Conservation (phyloP, 2,888 invertebrate species). For the Nephrocerus scutellatus region DNA sequence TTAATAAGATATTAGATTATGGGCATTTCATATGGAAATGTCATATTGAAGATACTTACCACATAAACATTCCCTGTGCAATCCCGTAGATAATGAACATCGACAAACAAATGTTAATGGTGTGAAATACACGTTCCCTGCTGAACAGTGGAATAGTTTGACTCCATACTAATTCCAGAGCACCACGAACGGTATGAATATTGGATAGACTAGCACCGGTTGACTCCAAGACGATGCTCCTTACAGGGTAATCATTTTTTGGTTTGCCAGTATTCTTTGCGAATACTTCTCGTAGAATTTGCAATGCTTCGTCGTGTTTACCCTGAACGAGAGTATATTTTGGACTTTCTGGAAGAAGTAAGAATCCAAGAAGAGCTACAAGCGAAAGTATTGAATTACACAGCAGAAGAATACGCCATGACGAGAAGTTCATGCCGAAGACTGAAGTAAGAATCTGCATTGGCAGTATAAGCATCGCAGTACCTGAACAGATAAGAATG, state of each 20-base stretch:
- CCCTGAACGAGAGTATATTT: constrained; percentile 65
- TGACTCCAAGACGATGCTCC: constrained; percentile 29
- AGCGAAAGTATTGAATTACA: constrained; percentile 60
- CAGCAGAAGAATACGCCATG: constrained; percentile 69
- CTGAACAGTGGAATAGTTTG: constrained; percentile 41
- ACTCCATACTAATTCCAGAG: constrained; percentile 36
- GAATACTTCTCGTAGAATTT: constrained; percentile 56
- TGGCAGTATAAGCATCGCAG: constrained; percentile 65
- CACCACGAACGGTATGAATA: constrained; percentile 33
- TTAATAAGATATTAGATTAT: neutral
- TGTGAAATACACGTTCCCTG: constrained; percentile 31
- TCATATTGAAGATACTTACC: constrained; percentile 26
- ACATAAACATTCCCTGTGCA: constrained; percentile 44
- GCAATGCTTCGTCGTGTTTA: constrained; percentile 53
- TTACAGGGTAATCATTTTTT: constrained; percentile 50
- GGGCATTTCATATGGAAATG: neutral
- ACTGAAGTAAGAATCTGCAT: constrained; percentile 48
- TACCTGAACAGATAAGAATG: constrained; percentile 46
- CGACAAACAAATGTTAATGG: constrained; percentile 36
- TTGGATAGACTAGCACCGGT: constrained; percentile 34
- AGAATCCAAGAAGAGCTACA: constrained; percentile 53
- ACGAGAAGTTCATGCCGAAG: constrained; percentile 55
- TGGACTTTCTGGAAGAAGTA: constrained; percentile 68
- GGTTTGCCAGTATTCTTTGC: constrained; percentile 49
- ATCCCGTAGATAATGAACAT: constrained; percentile 36